Percentiles rank a stretch among this genome's conserved stretches.
Conservation (phyloP, 2,888 invertebrate species). For the Dynastes grantii region DNA sequence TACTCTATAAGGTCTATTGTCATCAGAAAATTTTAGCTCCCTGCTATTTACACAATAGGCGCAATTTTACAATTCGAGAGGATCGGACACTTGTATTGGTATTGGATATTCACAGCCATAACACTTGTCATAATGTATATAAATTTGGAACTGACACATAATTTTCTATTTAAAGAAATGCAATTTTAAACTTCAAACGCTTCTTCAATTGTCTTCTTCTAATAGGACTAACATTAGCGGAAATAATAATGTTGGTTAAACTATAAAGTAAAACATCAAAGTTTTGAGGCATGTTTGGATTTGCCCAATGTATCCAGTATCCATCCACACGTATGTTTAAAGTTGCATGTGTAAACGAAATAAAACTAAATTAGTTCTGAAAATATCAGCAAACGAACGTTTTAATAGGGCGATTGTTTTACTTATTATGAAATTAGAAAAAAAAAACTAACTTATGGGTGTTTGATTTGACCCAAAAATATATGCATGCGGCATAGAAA, state of each 20-base stretch:
- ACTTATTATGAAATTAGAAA: conserved; percentile 28
- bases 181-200: too few species aligned
- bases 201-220: too few species aligned
- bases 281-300: not conserved
- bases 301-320: not conserved
- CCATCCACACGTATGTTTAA: not conserved
- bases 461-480: conserved; percentile 23
- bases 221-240: too few species aligned
- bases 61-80: too few species aligned
- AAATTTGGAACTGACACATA: too few species aligned
- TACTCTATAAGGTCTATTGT: too few species aligned
- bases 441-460: conserved; percentile 12
- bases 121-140: too few species aligned
- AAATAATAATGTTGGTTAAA: not conserved
- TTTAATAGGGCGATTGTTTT: not conserved
- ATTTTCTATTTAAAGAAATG: too few species aligned
- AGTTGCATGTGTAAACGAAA: not conserved
- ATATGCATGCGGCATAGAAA: conserved; percentile 30
- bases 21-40: too few species aligned
- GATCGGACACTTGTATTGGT: too few species aligned
- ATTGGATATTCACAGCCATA: too few species aligned
- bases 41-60: too few species aligned
- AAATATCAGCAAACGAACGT: not conserved
- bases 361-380: not conserved
- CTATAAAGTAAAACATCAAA: not conserved